Base-by-base conservation (phyloP, 2,888 invertebrate species). In the Calameuta idolon region DNA sequence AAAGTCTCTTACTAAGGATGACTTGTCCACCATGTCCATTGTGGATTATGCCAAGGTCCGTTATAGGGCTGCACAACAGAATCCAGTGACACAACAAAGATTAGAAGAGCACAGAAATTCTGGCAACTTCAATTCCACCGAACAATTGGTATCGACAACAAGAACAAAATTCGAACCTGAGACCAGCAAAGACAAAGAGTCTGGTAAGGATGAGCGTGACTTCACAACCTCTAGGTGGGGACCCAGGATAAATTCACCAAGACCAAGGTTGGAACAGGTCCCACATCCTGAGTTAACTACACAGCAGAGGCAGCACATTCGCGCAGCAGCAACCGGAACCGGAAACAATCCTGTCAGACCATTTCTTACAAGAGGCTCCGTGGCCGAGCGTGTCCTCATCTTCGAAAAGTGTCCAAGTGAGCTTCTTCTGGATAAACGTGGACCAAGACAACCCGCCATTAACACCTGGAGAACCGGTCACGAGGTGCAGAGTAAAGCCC, bases 371-470 rank as follows among this genome's bases (percentile, higher is more conserved):
- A 94, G 97, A 80, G 98, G 97, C 34, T 97, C 97, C 9, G 98
- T 98, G 3, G 97, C 97, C 34, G 98, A 98, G 90, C 93, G 97
- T 75, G 97, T 97, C 82, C 94, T 97, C 82, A 96, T 97, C 92
- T 98, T 98, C 90, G 98, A 98, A 92, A 95, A 96, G 91, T 97
- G 97, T 88, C 97, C 97, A 69, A 96, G 96, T 89, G 96, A 96
- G 89, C 92, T 95, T 80, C 92, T 95, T 75, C 90, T 96, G 85
- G 95, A 95, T 86, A 96, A 96, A 90, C 93, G 95, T 40, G 90
- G 90, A 9, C 92, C 92, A 11, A 93, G 95, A 87, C 93, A 92
- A 91, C 93, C 93, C 88, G 93, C 88, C 87, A 93, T 89, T 75
- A 90, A 88, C 80, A 90, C 92, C 3, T 92, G 92, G 92, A 90